These are phyloP conservation scores for Ypsolopha sequella DNA, from an alignment of 2,888 invertebrate species.

Conservation along the genomic window DNA sequence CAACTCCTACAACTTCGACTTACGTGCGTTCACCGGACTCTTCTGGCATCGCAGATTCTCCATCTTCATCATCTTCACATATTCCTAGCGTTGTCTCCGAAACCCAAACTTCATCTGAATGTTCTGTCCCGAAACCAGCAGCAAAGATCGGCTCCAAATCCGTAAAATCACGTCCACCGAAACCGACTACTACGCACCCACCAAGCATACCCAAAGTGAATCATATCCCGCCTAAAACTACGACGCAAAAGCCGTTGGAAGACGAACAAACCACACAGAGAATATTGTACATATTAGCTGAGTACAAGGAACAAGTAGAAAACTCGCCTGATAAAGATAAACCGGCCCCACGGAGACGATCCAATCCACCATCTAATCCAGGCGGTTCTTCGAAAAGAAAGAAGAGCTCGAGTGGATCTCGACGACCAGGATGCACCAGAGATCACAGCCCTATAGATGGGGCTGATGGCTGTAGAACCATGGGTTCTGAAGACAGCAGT, in stretches of 20 bases:
- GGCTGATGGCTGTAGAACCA: conserved; percentile 77
- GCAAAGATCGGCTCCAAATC: conserved; percentile 44
- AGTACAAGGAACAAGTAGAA: conserved; percentile 83
- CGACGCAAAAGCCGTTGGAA: conserved; percentile 80
- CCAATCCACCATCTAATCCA: conserved; percentile 80
- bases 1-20: conserved; percentile 39
- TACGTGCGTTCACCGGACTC: conserved; percentile 56
- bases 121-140: conserved; percentile 29
- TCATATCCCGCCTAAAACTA: conserved; percentile 69
- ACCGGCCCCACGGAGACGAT: conserved; percentile 81
- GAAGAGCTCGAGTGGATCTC: conserved; percentile 74
- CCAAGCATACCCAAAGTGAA: conserved; percentile 72
- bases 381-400: conserved; percentile 78
- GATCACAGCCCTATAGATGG: conserved; percentile 73
- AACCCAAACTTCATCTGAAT: conserved; percentile 12
- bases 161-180: conserved; percentile 68
- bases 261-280: conserved; percentile 86
- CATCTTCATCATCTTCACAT: conserved; percentile 43
- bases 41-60: conserved; percentile 41
- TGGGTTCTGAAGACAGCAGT: conserved; percentile 83
- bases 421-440: conserved; percentile 59
- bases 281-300: conserved; percentile 83
- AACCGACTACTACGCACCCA: conserved; percentile 67
- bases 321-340: conserved; percentile 88
- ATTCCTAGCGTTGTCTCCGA: conserved; percentile 5